Percentiles rank a stretch among this genome's conserved stretches.
Evolutionary conservation across 2,888 invertebrate genomes (phyloP).

Genomic region (Odontothrips loti): DNA sequence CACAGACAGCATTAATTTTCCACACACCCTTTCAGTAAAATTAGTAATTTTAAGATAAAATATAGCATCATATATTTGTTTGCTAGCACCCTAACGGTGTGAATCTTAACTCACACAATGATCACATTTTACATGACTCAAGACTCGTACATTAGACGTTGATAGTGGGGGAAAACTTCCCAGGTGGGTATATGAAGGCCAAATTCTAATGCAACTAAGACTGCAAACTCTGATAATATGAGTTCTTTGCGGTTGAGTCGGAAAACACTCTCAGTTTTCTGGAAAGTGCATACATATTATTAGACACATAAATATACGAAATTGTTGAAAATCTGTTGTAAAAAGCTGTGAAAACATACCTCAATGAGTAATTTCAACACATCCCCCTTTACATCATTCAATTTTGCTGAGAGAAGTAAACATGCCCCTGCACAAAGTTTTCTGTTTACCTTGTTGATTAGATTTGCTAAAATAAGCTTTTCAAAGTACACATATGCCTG

Average conservation of each 20-base stretch:
- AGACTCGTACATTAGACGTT: slow-evolving; percentile 87
- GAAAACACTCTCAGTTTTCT: slow-evolving; percentile 88
- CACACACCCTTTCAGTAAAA: too few species aligned
- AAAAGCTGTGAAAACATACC: slow-evolving; percentile 51
- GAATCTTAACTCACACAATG: too few species aligned
- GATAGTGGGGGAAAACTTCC: slow-evolving; percentile 93
- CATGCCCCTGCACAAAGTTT: slow-evolving; percentile 95
- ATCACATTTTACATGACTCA: slow-evolving; percentile 50
- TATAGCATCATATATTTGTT: too few species aligned
- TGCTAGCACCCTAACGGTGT: too few species aligned
- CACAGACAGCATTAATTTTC: not conserved
- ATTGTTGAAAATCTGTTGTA: slow-evolving; percentile 9
- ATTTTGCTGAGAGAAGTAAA: slow-evolving; percentile 87
- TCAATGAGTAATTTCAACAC: slow-evolving; percentile 81
- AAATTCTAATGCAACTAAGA: slow-evolving; percentile 90
- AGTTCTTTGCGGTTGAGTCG: slow-evolving; percentile 86
- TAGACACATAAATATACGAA: not conserved
- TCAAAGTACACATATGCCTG: slow-evolving; percentile 99
- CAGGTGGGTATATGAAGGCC: slow-evolving; percentile 85
- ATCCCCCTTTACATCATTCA: slow-evolving; percentile 94
- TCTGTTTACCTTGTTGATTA: slow-evolving; percentile 92
- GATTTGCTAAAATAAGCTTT: slow-evolving; percentile 83
- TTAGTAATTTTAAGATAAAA: too few species aligned
- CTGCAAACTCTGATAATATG: slow-evolving; percentile 88
- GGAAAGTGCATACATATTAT: slow-evolving; percentile 41